These are phyloP conservation scores for Charanyca ferruginea DNA, from an alignment of 2,888 invertebrate genomes.

Conservation along the genomic window DNA sequence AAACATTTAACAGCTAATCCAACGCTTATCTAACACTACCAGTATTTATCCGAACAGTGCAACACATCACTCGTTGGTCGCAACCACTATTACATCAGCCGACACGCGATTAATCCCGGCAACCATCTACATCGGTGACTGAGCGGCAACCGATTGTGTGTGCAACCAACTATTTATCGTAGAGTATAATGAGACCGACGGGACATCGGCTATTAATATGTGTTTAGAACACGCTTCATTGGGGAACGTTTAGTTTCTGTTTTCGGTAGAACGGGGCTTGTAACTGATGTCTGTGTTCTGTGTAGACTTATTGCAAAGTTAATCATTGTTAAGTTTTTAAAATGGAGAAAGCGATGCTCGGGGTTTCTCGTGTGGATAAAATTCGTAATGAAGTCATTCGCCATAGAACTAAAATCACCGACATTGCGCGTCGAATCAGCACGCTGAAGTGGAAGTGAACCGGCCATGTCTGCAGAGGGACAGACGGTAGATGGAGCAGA, in stretches of 20 bases:
- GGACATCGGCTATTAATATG: constrained; percentile 56
- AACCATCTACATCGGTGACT: constrained; percentile 60
- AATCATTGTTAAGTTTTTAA: no score
- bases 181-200: constrained; percentile 60
- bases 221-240: constrained; percentile 50
- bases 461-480: no score
- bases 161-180: constrained; percentile 73
- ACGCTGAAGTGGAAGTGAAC: no score
- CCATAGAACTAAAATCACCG: no score
- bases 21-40: constrained; percentile 61
- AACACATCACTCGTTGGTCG: constrained; percentile 62
- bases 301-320: neutral
- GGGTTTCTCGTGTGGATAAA: no score
- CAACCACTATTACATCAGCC: constrained; percentile 53
- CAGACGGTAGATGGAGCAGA: no score
- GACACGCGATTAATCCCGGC: constrained; percentile 58
- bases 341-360: no score
- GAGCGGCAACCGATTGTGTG: constrained; percentile 63
- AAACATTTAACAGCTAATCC: constrained; percentile 55
- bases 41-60: constrained; percentile 63
- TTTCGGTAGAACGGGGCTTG: constrained; percentile 14
- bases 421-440: no score
- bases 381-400: no score
- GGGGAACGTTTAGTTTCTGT: constrained; percentile 35
- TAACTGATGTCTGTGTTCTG: constrained; percentile 11